Evolutionary conservation across 1,140 invertebrate genomes (phyloP).

Genomic region (Antheraea pernyi): DNA sequence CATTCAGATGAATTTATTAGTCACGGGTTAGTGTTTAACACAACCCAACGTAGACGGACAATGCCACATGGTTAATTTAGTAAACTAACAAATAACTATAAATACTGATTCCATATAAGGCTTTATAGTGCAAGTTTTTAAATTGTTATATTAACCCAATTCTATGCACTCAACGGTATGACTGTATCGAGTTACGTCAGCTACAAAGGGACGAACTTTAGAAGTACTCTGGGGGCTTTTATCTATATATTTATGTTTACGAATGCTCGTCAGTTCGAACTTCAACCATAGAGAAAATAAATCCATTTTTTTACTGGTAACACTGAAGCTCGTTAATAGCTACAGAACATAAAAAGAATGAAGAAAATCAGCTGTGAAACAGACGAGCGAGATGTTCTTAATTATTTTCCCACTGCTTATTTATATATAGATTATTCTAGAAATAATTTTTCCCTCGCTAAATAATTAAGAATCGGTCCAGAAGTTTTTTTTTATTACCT

Average conservation of each 20-base stretch:
- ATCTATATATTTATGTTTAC: not conserved
- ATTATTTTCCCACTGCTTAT: no score
- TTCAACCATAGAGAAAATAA: no score
- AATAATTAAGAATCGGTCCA: not conserved
- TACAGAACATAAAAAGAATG: no score
- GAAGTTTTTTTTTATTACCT: constrained; percentile 5
- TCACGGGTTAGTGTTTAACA: not conserved
- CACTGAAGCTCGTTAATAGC: no score
- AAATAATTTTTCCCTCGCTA: not conserved
- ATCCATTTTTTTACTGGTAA: no score
- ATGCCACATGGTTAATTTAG: not conserved
- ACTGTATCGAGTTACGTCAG: not conserved
- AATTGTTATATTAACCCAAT: constrained; percentile 2
- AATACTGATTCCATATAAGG: not conserved
- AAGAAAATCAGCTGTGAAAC: no score
- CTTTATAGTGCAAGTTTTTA: constrained; percentile 1
- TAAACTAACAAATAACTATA: not conserved
- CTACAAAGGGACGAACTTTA: not conserved
- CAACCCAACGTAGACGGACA: not conserved
- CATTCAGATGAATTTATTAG: no score
- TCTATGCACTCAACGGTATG: not conserved
- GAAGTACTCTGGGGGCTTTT: not conserved
- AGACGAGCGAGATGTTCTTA: no score
- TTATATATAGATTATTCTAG: no score
- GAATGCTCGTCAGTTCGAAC: no score